Evolutionary conservation across 2,888 invertebrate species (phyloP), one percentile per base, ranked within the genome.

Genomic region (Diplazon laetatorius): DNA sequence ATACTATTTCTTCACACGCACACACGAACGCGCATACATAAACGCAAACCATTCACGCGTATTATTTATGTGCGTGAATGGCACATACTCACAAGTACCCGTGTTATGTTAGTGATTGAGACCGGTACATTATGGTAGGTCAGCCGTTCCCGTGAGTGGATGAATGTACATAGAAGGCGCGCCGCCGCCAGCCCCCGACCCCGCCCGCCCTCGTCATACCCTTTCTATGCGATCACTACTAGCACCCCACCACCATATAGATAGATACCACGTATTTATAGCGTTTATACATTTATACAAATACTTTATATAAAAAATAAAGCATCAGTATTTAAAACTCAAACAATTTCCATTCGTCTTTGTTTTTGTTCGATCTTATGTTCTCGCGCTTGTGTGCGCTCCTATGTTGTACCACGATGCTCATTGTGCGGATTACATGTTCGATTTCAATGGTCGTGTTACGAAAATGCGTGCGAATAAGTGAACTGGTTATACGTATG

Each of bases 271-370:
- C 91, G 88, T 91, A 91, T 90, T 91, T 91, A 90, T 91, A 91
- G 90, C 90, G 90, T 91, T 91, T 90, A 91, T 91, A 91, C 91
- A 91, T 91, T 91, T 90, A 91, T 91, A 91, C 89, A 90, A n/a
- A 90, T 91, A 91, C 90, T 90, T 90, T 91, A 90, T 90, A 91
- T 89, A 90, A 91, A n/a, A n/a, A 91, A 91, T 91, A 91, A 91
- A 91, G 91, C 91, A 91, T 90, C 90, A 91, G 91, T 91, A 91
- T 91, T 91, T 91, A 91, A 91, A 91, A 90, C 87, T 86, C 88
- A 85, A 79, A 16, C 42, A 18, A 44, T 20, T 20, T 52, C 48
- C 70, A 5, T 73, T 22, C 63, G 25, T 14, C 14, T 44, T 60
- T n/a, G 65, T 18, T 72, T 14, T 12, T n/a, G 30, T 69, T n/a